phyloP scores from a whole-genome alignment of 1,140 invertebrate genomes.

The Lerema accius region DNA sequence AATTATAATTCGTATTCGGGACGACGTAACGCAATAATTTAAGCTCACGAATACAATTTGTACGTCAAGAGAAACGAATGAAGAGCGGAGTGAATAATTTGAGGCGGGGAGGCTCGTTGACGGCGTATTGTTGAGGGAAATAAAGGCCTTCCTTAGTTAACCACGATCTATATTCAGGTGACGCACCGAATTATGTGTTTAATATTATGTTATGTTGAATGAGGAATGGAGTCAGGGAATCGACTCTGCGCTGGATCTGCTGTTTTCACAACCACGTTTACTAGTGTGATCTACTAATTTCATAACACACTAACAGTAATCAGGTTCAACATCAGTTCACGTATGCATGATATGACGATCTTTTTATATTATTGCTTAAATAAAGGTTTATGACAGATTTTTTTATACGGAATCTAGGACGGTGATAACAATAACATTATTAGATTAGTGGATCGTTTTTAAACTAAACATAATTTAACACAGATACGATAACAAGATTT shows the following conservation, averaged over 20 bases:
- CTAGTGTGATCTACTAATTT: too few species aligned
- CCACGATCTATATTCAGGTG: slow-evolving; percentile 30
- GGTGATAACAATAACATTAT: too few species aligned
- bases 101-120: slow-evolving; percentile 41
- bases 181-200: slow-evolving; percentile 10
- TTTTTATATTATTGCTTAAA: too few species aligned
- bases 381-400: too few species aligned
- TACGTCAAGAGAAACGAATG: slow-evolving; percentile 60
- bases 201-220: slow-evolving; percentile 17
- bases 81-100: slow-evolving; percentile 63
- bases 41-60: slow-evolving; percentile 64
- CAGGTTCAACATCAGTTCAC: too few species aligned
- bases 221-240: neutral
- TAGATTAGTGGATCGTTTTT: too few species aligned
- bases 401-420: too few species aligned
- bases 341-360: too few species aligned
- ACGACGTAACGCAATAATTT: slow-evolving; percentile 58
- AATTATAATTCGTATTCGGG: slow-evolving; percentile 58
- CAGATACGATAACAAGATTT: too few species aligned
- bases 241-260: neutral
- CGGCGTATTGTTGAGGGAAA: slow-evolving; percentile 43
- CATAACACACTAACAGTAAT: too few species aligned
- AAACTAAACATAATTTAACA: too few species aligned
- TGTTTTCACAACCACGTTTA: too few species aligned
- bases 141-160: slow-evolving; percentile 35